phyloP scores from a whole-genome alignment of 2,113 vertebrate genomes.

The Gobio gobio region DNA sequence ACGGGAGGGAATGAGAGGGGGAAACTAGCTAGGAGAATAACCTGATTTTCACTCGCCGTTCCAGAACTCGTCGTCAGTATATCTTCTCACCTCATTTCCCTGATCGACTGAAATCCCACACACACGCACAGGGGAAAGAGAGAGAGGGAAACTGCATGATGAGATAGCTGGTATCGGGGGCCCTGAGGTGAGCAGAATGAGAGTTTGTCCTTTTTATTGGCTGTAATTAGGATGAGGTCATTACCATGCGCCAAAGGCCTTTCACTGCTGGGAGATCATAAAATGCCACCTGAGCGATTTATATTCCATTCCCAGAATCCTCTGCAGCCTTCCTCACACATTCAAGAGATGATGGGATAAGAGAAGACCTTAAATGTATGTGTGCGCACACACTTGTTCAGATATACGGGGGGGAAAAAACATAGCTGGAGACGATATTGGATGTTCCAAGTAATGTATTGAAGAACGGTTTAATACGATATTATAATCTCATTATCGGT shows the following conservation, averaged over 20 bases:
- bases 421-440: not conserved
- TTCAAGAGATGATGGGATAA: constrained; percentile 15
- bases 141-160: constrained; percentile 7
- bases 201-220: constrained; percentile 46
- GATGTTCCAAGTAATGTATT: not conserved
- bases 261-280: constrained; percentile 49
- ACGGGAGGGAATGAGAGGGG: constrained; percentile 16
- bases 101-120: constrained; percentile 34
- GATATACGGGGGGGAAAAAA: not conserved
- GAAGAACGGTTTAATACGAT: not conserved
- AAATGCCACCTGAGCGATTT: constrained; percentile 41
- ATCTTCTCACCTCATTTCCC: constrained; percentile 42
- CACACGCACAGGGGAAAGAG: not conserved
- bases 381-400: not conserved
- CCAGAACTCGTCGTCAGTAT: constrained; percentile 29
- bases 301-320: constrained; percentile 38
- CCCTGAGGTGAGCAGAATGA: constrained; percentile 42
- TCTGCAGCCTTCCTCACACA: constrained; percentile 30
- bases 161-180: constrained; percentile 33
- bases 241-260: constrained; percentile 45
- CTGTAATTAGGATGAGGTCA: constrained; percentile 49
- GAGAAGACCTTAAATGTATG: not conserved
- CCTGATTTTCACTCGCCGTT: constrained; percentile 39
- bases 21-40: constrained; percentile 29
- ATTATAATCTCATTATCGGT: not conserved